phyloP scores from a whole-genome alignment of 1,140 invertebrate species.

The Parapsyche elsis region DNA sequence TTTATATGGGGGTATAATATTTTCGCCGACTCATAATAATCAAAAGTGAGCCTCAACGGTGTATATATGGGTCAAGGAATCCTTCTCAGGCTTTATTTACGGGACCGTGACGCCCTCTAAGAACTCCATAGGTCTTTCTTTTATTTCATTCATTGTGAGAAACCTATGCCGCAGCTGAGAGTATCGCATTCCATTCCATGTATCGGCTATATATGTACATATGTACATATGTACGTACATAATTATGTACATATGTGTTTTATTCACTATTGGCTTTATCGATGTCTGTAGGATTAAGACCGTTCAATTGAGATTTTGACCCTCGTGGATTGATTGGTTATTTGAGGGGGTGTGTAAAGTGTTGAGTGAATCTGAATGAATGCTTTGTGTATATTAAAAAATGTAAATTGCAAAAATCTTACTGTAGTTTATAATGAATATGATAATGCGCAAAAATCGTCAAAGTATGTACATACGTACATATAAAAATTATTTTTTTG shows the following conservation, averaged over 20 bases:
- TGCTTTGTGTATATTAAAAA: neutral
- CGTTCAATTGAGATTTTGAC: too few relatives aligned
- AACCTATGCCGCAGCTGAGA: neutral
- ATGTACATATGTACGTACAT: neutral
- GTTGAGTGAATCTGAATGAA: neutral
- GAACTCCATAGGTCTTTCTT: neutral
- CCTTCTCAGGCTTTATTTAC: slow-evolving; percentile 10
- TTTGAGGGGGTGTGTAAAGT: too few relatives aligned
- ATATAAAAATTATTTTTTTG: too few relatives aligned
- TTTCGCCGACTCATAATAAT: slow-evolving; percentile 3
- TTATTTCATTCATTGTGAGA: neutral
- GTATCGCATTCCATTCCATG: neutral
- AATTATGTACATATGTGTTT: neutral
- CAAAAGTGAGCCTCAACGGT: neutral
- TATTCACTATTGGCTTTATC: neutral
- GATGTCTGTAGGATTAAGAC: too few relatives aligned
- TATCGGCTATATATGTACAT: neutral
- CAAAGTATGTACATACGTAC: too few relatives aligned
- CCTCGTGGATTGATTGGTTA: too few relatives aligned
- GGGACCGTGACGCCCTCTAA: neutral
- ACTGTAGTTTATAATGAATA: too few relatives aligned
- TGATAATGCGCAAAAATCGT: too few relatives aligned
- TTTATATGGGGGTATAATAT: neutral
- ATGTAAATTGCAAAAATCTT: neutral
- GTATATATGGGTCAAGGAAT: slow-evolving; percentile 32